Percentiles rank a stretch among this genome's conserved stretches.
Evolutionary conservation across 2,888 invertebrate species (phyloP).

Genomic region (Norana najaformis): DNA sequence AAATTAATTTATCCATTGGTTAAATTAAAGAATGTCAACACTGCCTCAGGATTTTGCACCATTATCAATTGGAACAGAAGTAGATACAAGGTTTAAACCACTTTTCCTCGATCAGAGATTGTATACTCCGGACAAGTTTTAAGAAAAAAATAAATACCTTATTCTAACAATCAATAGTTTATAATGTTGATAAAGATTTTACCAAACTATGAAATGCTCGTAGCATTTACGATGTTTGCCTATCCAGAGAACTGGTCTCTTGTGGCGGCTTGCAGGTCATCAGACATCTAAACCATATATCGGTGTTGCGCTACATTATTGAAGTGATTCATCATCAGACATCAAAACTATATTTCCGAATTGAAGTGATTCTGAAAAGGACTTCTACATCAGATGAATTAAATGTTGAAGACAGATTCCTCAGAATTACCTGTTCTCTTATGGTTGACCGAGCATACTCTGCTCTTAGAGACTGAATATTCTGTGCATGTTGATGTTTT

Average conservation of each 20-base stretch:
- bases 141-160: too few relatives aligned
- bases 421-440: neutral
- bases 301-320: neutral
- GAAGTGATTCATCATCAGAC: neutral
- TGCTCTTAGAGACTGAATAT: neutral
- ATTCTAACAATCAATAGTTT: too few relatives aligned
- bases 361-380: too few relatives aligned
- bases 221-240: neutral
- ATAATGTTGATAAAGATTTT: neutral
- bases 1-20: neutral
- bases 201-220: neutral
- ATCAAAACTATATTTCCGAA: too few relatives aligned
- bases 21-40: neutral
- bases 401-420: neutral
- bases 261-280: neutral
- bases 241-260: neutral
- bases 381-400: too few relatives aligned
- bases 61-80: neutral
- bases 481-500: neutral
- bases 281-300: neutral
- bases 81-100: neutral
- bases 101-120: neutral
- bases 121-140: neutral
- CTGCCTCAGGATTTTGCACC: neutral
- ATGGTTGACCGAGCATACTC: neutral